Base-by-base conservation (phyloP, 2,888 invertebrate genomes). In the Conus canariensis region DNA sequence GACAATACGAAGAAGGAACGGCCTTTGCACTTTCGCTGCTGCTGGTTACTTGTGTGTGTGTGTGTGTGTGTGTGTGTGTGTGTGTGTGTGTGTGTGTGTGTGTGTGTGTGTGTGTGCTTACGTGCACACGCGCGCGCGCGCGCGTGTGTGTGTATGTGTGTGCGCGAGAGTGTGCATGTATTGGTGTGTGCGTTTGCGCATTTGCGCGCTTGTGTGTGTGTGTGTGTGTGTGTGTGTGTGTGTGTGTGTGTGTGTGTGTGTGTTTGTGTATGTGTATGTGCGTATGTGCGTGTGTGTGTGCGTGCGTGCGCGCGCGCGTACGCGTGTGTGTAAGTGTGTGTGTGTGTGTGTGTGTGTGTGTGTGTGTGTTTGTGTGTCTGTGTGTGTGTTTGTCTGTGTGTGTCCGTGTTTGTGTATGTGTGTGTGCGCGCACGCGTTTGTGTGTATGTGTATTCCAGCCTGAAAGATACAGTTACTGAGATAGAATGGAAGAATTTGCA, bases 51-150 rank as follows among this genome's bases (percentile, higher is more conserved):
- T 45, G 60, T 16, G 12, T 85, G 64, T 74, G 74, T 74, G 74
- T 74, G 83, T 45, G 83, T 74, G 74, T 74, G 74, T 74, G n/a
- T 22, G 74, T 22, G 74, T 74, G 74, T 74, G 74, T 74, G 74
- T 74, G 74, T 74, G 74, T 74, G 74, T 74, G 74, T 16, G 16
- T 16, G 70, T 70, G 70, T 70, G 70, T 70, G 70, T 70, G 16
- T 16, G 16, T 70, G 70, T 70, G 70, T 70, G 70, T 70, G 60
- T 70, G 70, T 70, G 70, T 70, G 70, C 3, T 0, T 70, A 9
- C 8, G 70, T 70, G 70, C 8, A 9, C 8, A 9, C 8, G 70
- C 8, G 70, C n/a, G 70, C n/a, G 70, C n/a, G 70, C n/a, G 70
- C n/a, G 22, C 0, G 74, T 74, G n/a, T n/a, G 74, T 74, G 74